Base-by-base conservation (phyloP, 64 coral and sea anemone genomes). In the Dendrophyllia cribrosa region DNA sequence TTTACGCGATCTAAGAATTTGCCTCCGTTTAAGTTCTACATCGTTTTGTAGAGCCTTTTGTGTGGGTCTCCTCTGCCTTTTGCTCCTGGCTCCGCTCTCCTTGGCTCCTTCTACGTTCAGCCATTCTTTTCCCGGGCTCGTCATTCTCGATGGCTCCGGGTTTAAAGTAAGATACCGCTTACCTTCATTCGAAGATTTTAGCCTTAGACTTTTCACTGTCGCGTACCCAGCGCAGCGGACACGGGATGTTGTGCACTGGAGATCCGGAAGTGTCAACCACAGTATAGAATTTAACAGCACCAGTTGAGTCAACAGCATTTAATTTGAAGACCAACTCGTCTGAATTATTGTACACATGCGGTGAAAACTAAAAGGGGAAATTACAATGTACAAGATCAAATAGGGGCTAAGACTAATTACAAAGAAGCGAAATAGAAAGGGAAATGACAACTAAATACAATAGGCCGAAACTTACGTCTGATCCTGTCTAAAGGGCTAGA, bases 321-420 rank as follows among this genome's bases (percentile, higher is more conserved):
- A 26, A 45, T 72, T 34, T 70, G 66, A 70, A 70, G 6, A 70
- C 66, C 66, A 70, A 70, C 22, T 34, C 66, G 21, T 70, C 66
- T 70, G 66, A 70, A 70, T 70, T 70, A 70, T 70, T 70, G 66
- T 70, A 70, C 66, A 70, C 21, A 70, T 70, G 66, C n/a, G 66
- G 22, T 70, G 66, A 70, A 70, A 70, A 70, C 24, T 70, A 70
- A 70, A 70, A 26, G 66, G 66, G 66, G 23, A 70, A 34, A 70
- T 26, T 70, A 70, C 66, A 70, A 70, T 70, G 23, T 23, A 70
- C 66, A 25, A 70, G 66, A 70, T 70, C 66, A 70, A 70, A 70
- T 34, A 70, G 66, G 66, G 66, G 66, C 22, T 70, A 70, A 24
- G 66, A 70, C 66, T 70, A 70, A 70, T 70, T 24, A 70, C n/a